phyloP scores from a whole-genome alignment of 1,140 invertebrate genomes.

The Drosophila parabipectinata region DNA sequence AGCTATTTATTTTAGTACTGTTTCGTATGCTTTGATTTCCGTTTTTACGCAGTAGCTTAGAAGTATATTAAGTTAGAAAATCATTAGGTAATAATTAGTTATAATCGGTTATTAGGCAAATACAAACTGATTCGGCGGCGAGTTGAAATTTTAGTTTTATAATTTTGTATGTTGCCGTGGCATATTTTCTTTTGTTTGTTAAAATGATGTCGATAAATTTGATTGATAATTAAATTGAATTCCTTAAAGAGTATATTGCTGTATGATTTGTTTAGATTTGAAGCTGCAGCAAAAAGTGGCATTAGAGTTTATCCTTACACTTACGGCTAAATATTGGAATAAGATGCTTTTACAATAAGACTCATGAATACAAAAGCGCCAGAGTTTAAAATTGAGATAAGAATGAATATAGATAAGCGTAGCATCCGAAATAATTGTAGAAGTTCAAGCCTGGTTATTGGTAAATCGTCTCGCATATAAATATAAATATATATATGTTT shows the following conservation, averaged over 20 bases:
- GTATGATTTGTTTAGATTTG: conserved; percentile 35
- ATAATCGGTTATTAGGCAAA: conserved; percentile 28
- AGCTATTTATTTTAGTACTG: conserved; percentile 68
- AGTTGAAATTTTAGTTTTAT: conserved; percentile 32
- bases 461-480: conserved; percentile 13
- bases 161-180: conserved; percentile 26
- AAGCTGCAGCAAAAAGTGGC: conserved; percentile 28
- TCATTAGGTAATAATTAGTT: conserved; percentile 21
- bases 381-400: conserved; percentile 32
- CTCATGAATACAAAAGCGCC: conserved; percentile 37
- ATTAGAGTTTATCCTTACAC: conserved; percentile 25
- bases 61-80: conserved; percentile 57
- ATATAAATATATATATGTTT: conserved; percentile 17
- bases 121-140: conserved; percentile 27
- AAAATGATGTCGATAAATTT: conserved; percentile 17
- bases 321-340: conserved; percentile 53
- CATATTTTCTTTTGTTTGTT: conserved; percentile 13
- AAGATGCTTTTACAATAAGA: conserved; percentile 37
- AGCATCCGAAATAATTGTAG: conserved; percentile 20
- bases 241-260: conserved; percentile 47
- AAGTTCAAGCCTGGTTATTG: conserved; percentile 25
- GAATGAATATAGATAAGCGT: conserved; percentile 19
- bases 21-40: conserved; percentile 69
- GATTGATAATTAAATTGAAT: conserved; percentile 8
- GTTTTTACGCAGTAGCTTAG: conserved; percentile 30